A percentile compares a stretch with the other conserved stretches of the same genome.
Evolutionary conservation across 2,113 vertebrate genomes (phyloP).

Genomic region (Pterocles gutturalis): DNA sequence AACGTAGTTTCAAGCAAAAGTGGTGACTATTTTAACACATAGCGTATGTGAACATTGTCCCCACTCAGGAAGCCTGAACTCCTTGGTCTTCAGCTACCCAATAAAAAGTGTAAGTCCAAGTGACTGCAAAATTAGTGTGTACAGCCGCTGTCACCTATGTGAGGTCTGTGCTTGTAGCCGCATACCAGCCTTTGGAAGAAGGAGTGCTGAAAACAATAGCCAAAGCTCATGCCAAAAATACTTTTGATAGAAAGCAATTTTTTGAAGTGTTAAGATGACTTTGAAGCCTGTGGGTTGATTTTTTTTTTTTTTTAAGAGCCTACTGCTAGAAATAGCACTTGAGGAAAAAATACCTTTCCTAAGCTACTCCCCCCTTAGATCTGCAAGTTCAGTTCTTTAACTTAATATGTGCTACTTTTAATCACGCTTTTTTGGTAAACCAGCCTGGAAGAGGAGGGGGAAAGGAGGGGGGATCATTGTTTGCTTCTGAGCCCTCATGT

Average conservation of each 20-base stretch:
- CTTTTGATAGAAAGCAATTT: slow-evolving; percentile 1
- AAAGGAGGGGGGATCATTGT: not conserved
- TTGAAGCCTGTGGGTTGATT: slow-evolving; percentile 4
- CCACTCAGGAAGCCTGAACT: not conserved
- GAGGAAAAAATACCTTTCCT: not conserved
- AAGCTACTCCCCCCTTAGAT: not conserved
- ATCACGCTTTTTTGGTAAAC: not conserved
- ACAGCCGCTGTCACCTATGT: not conserved
- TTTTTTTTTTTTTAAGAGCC: not conserved
- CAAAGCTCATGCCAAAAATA: slow-evolving; percentile 9
- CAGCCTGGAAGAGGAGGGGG: not conserved
- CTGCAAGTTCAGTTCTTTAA: not conserved
- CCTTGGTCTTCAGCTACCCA: too few relatives aligned
- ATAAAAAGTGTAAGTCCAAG: not conserved
- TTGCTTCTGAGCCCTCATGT: slow-evolving; percentile 32
- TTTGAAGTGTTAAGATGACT: not conserved
- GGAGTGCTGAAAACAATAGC: slow-evolving; percentile 13
- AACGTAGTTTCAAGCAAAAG: not conserved
- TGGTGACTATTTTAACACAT: not conserved
- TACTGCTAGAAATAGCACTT: not conserved
- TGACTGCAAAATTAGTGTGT: not conserved
- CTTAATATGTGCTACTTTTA: not conserved
- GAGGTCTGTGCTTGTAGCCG: not conserved
- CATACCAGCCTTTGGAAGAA: not conserved
- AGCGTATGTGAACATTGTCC: not conserved